Evolutionary conservation across 2,888 invertebrate genomes (phyloP).

Genomic region (Cordilura impudica): DNA sequence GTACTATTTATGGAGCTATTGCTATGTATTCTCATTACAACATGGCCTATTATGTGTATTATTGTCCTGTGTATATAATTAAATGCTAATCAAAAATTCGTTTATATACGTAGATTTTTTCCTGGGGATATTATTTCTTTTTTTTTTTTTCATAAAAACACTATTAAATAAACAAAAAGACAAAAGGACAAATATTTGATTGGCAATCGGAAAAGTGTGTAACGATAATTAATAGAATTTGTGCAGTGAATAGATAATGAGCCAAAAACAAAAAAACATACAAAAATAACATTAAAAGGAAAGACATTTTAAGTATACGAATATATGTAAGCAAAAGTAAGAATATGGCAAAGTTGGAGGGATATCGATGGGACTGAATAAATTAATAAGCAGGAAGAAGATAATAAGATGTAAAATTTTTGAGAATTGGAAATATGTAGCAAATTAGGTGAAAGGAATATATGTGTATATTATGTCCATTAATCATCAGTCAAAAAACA

Average conservation of each 20-base stretch:
- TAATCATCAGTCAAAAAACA: no score
- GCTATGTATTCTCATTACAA: constrained; percentile 28
- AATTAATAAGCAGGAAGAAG: constrained; percentile 9
- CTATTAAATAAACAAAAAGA: constrained; percentile 61
- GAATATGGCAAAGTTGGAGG: constrained; percentile 7
- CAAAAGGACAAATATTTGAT: constrained; percentile 62
- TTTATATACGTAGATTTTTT: constrained; percentile 34
- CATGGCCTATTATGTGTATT: not conserved
- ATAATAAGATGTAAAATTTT: not conserved
- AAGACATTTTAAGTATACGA: not conserved
- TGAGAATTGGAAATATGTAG: not conserved
- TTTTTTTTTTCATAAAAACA: not conserved
- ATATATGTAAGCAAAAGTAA: not conserved
- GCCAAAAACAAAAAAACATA: constrained; percentile 37
- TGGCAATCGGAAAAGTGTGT: constrained; percentile 70
- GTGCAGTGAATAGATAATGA: constrained; percentile 75
- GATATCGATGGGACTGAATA: constrained; percentile 36
- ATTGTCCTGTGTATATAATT: constrained; percentile 34
- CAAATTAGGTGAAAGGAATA: no score
- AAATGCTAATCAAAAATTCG: constrained; percentile 59
- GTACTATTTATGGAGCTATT: constrained; percentile 7
- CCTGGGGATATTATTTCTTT: constrained; percentile 2
- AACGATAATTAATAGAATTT: constrained; percentile 78
- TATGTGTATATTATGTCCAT: no score
- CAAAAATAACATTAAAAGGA: constrained; percentile 19